Conservation (phyloP, 2,888 invertebrate species). For the Eupithecia subumbrata region DNA sequence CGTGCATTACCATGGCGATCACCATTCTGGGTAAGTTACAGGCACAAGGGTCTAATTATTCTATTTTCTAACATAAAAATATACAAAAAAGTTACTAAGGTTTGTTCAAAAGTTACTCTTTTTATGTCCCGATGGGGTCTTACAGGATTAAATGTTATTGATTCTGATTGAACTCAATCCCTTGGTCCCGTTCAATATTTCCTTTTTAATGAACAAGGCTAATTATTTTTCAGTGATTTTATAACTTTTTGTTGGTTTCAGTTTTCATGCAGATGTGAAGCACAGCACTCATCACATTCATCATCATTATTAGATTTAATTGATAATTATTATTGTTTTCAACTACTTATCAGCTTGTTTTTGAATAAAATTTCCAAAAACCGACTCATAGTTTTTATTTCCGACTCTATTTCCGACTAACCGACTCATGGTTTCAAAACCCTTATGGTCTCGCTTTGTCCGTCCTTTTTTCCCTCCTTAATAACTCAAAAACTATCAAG, state of each 20-base stretch:
- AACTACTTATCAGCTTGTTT: neutral
- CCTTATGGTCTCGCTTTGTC: too few relatives aligned
- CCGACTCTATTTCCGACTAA: too few relatives aligned
- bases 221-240: neutral
- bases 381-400: neutral
- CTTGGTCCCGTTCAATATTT: neutral
- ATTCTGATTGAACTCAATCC: neutral
- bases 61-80: too few relatives aligned
- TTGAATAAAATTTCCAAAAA: neutral
- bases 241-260: slow-evolving; percentile 23
- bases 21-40: slow-evolving; percentile 51
- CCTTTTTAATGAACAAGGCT: too few relatives aligned
- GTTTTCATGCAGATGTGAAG: slow-evolving; percentile 48
- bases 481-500: too few relatives aligned
- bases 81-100: too few relatives aligned
- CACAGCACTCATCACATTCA: slow-evolving; percentile 42
- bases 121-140: too few relatives aligned
- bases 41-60: neutral
- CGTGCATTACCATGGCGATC: slow-evolving; percentile 53
- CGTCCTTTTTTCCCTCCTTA: too few relatives aligned
- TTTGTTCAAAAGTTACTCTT: too few relatives aligned
- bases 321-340: neutral
- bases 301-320: neutral
- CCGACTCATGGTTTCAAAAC: too few relatives aligned
- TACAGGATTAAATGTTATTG: neutral